Conservation (phyloP, 2,113 vertebrate genomes). For the Nycticryphes semicollaris region DNA sequence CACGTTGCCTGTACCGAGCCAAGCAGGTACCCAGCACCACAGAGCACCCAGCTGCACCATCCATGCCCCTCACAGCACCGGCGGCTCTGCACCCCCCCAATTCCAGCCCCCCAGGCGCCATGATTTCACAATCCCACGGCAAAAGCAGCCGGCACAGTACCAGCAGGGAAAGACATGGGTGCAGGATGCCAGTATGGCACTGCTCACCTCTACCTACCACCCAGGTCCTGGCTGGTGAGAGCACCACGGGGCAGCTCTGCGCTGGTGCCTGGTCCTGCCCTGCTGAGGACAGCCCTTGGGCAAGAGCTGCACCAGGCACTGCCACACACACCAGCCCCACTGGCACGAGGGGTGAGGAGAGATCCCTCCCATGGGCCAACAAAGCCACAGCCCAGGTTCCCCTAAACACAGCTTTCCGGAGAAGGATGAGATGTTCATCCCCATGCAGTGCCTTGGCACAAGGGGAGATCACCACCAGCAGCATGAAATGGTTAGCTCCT, state of each 20-base stretch:
- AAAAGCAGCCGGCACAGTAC: not conserved
- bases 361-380: not conserved
- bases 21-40: not conserved
- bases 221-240: not conserved
- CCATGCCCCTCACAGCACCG: fast-evolving
- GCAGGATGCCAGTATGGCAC: fast-evolving
- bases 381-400: not conserved
- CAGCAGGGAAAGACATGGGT: fast-evolving
- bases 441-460: not conserved
- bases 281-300: fast-evolving
- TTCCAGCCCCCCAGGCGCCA: not conserved
- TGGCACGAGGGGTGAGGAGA: not conserved
- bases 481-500: fast-evolving
- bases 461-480: not conserved
- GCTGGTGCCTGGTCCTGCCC: not conserved
- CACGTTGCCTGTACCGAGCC: not conserved
- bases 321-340: not conserved
- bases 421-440: not conserved
- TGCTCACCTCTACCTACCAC: not conserved
- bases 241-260: not conserved
- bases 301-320: not conserved
- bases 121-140: not conserved
- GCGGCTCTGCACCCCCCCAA: not conserved
- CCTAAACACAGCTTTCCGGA: not conserved
- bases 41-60: not conserved